Percentiles rank a stretch among this genome's conserved stretches.
Conservation (phyloP, 2,797 vertebrate genomes). For the Hybognathus amarus region DNA sequence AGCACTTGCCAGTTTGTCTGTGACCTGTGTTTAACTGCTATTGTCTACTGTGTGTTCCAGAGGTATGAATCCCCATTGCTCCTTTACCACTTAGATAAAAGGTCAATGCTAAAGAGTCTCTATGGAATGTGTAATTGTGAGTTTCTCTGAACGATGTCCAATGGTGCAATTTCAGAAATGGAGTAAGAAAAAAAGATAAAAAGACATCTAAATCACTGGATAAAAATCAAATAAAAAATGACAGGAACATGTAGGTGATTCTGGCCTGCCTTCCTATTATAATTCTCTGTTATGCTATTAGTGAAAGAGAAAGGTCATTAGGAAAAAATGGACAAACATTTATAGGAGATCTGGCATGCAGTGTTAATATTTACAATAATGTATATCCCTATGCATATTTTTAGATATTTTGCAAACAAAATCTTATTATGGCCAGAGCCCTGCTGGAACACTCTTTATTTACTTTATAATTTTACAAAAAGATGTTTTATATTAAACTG, state of each 20-base stretch:
- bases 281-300: background rate
- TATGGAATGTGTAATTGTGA: background rate
- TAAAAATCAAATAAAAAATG: background rate
- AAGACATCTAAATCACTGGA: background rate
- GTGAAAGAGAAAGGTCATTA: background rate
- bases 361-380: background rate
- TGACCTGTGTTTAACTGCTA: background rate
- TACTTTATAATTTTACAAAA: background rate
- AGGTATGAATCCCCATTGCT: background rate
- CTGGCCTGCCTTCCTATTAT: background rate
- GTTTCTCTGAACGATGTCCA: background rate
- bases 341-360: background rate
- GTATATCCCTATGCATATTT: background rate
- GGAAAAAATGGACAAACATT: background rate
- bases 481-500: too few species aligned
- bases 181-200: background rate
- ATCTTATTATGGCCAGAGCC: background rate
- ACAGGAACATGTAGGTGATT: background rate
- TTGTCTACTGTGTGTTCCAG: background rate
- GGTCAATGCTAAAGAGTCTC: background rate
- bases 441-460: background rate
- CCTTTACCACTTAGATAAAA: background rate
- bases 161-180: background rate
- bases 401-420: background rate
- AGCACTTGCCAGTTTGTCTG: conserved; percentile 20